Evolutionary conservation across 2,888 invertebrate species (phyloP), one percentile per base, ranked within the genome.

Genomic region (Drosophila mayaguana): DNA sequence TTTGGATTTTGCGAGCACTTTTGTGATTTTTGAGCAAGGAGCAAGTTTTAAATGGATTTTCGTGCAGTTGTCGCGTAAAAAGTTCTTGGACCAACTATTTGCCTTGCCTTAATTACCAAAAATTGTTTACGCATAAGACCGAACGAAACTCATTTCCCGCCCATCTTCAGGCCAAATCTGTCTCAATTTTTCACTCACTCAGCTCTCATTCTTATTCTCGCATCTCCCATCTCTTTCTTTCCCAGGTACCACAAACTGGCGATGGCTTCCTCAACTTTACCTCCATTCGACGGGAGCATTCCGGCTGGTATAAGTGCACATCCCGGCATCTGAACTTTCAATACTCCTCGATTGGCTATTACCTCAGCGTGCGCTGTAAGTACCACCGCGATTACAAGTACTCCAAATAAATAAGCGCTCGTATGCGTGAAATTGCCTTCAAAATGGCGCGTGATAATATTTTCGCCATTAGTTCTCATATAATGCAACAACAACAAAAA

Each of bases 291-390:
- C 94, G 96, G 56, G 95, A 96, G 78, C 97, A 98, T 94, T 97
- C 96, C 65, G 98, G 98, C 90, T 98, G 98, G 98, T 98, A 98
- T 94, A 96, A 97, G 92, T 98, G 98, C 93, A 96, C 97, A 60
- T 96, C 97, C 65, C 94, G 95, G 55, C 97, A 98, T 94, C 94
- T 96, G 76, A 95, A 97, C 89, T 96, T 96, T 38, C 96, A 96
- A 92, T 97, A 97, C 93, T 96, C 97, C 75, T 97, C 97, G 89
- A 97, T 97, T 89, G 97, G 97, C 72, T 98, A 97, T 94, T 97
- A 96, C 92, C 95, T 98, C 83, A 97, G 97, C 91, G 96, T 98
- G 77, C 94, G 97, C 93, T 95, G 97, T 97, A 93, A 96, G 97
- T 96, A 92, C 67, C n/a, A 61, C 53, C 60, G 16, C 60, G 32